A percentile compares a stretch with the other conserved stretches of the same genome.
Evolutionary conservation across 2,797 vertebrate genomes (phyloP).

Genomic region (Xenentodon cancila): DNA sequence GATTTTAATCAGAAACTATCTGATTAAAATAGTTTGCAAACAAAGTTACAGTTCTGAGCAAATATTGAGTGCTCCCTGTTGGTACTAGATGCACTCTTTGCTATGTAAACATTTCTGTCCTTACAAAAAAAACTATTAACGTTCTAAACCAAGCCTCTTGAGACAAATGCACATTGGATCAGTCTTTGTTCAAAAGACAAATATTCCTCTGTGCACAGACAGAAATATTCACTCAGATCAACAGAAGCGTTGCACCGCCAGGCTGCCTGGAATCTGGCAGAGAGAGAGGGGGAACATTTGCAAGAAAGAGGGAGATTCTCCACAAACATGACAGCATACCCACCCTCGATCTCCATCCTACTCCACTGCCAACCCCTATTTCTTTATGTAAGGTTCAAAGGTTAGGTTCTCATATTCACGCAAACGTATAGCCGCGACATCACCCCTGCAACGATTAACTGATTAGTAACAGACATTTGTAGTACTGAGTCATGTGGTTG

Average conservation of each 20-base stretch:
- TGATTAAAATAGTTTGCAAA: slow-evolving; percentile 2
- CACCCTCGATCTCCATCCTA: background rate
- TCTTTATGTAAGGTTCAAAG: slow-evolving; percentile 23
- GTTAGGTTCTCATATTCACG: slow-evolving; percentile 18
- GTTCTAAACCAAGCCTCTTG: background rate
- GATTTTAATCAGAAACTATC: slow-evolving; percentile 12
- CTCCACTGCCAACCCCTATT: background rate
- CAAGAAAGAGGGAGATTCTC: slow-evolving; percentile 24
- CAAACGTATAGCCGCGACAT: slow-evolving; percentile 53
- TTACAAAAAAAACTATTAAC: background rate
- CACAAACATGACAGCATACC: slow-evolving; percentile 4
- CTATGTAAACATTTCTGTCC: background rate
- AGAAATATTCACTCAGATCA: slow-evolving; percentile 63
- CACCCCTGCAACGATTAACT: slow-evolving; percentile 41
- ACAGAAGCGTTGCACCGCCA: slow-evolving; percentile 56
- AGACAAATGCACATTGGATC: slow-evolving; percentile 23
- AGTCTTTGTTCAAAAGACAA: slow-evolving; percentile 39
- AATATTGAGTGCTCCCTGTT: background rate
- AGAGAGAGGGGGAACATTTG: slow-evolving; percentile 25
- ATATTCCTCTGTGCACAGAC: slow-evolving; percentile 53
- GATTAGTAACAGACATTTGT: slow-evolving; percentile 62
- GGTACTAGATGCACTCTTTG: background rate
- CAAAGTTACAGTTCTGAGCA: slow-evolving; percentile 4
- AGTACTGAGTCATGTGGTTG: slow-evolving; percentile 53
- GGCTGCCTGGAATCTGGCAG: slow-evolving; percentile 53